A percentile compares a stretch with the other conserved stretches of the same genome.
Conservation (phyloP, 2,797 vertebrate species). For the Allobates femoralis region DNA sequence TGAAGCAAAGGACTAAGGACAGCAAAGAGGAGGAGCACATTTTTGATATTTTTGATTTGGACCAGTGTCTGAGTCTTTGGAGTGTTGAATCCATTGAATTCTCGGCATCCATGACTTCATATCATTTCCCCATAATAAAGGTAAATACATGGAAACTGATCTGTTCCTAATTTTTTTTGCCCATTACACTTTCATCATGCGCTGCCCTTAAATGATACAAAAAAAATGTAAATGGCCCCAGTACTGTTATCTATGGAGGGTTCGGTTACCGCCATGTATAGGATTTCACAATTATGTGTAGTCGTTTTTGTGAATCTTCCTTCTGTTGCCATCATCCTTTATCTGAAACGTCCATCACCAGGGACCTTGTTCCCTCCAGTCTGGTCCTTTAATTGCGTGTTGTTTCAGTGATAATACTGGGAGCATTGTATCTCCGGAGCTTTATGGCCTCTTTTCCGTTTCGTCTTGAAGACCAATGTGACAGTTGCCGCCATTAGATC, state of each 20-base stretch:
- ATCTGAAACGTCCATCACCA: slow-evolving; percentile 56
- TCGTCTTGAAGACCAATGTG: slow-evolving; percentile 4
- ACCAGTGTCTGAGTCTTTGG: neutral
- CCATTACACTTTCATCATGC: slow-evolving; percentile 58
- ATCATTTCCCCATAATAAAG: neutral
- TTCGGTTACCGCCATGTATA: neutral
- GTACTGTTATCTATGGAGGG: neutral
- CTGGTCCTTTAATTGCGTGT: slow-evolving; percentile 55
- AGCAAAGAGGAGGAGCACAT: too few relatives aligned
- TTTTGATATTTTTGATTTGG: neutral
- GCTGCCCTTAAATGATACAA: slow-evolving; percentile 46
- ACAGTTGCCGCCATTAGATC: slow-evolving; percentile 32
- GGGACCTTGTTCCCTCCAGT: slow-evolving; percentile 53
- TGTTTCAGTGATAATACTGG: slow-evolving; percentile 41
- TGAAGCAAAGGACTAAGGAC: too few relatives aligned
- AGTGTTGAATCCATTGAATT: neutral
- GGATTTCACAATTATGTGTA: slow-evolving; percentile 32
- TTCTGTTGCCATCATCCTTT: slow-evolving; percentile 40
- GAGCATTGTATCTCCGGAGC: slow-evolving; percentile 13
- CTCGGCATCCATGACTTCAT: neutral
- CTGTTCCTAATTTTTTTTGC: neutral
- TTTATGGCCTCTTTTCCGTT: slow-evolving; percentile 10
- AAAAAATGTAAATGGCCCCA: slow-evolving; percentile 32
- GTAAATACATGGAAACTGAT: neutral
- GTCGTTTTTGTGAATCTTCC: slow-evolving; percentile 55